phyloP scores from a whole-genome alignment of 2,888 invertebrate genomes.

The Zelleria hepariella region DNA sequence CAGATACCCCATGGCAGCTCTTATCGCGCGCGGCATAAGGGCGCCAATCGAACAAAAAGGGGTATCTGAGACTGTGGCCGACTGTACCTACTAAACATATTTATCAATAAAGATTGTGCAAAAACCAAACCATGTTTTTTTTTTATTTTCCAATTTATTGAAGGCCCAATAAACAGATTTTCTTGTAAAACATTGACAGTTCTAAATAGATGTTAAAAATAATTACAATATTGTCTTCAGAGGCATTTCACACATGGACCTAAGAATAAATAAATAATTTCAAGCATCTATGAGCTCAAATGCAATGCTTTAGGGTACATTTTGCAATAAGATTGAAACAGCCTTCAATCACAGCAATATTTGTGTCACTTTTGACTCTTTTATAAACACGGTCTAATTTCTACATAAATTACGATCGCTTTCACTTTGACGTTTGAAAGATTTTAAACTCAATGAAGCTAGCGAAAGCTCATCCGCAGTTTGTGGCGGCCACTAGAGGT shows the following conservation, averaged over 20 bases:
- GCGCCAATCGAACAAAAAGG: too few species aligned
- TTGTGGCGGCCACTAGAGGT: too few species aligned
- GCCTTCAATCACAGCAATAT: background rate
- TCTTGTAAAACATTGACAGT: constrained; percentile 1
- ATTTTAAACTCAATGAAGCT: too few species aligned
- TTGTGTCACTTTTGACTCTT: too few species aligned
- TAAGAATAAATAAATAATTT: background rate
- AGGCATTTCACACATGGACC: background rate
- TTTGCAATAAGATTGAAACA: background rate
- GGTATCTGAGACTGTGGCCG: too few species aligned
- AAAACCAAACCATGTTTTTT: background rate
- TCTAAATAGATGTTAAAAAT: background rate
- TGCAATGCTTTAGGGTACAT: background rate
- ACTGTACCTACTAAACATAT: background rate
- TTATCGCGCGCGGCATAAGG: too few species aligned
- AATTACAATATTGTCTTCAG: background rate
- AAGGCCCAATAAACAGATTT: constrained; percentile 3
- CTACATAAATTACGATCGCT: background rate
- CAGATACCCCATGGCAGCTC: too few species aligned
- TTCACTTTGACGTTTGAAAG: background rate
- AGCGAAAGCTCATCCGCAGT: too few species aligned
- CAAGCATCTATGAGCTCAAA: background rate
- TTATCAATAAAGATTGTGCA: background rate
- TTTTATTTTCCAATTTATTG: constrained; percentile 3
- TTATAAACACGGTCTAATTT: background rate